A percentile compares a stretch with the other conserved stretches of the same genome.
These are phyloP conservation scores for Rhorus exstirpatorius DNA, from an alignment of 2,888 invertebrate species.

Conservation along the genomic window DNA sequence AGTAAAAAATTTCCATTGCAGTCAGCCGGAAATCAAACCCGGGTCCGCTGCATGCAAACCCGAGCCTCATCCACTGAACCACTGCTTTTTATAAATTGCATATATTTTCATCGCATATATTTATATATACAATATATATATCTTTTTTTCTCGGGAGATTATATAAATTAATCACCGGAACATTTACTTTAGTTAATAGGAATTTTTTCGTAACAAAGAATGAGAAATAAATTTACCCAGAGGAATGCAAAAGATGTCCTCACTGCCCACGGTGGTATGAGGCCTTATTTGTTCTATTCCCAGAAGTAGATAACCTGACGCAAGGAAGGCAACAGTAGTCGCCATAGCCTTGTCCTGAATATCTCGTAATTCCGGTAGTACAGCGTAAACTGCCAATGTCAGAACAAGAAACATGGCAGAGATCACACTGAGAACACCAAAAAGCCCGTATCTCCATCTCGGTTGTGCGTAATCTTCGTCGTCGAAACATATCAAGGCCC, in stretches of 20 bases:
- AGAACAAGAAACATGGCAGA: conserved; percentile 88
- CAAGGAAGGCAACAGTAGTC: conserved; percentile 88
- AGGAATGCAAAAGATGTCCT: conserved; percentile 86
- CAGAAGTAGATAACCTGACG: conserved; percentile 88
- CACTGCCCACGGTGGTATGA: conserved; percentile 67
- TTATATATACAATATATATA: too few relatives aligned
- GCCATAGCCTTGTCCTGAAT: conserved; percentile 90
- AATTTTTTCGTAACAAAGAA: neutral
- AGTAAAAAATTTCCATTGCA: too few relatives aligned
- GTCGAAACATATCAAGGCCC: conserved; percentile 83
- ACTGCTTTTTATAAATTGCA: too few relatives aligned
- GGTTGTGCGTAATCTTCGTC: conserved; percentile 12
- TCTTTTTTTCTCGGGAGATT: too few relatives aligned
- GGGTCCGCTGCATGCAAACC: too few relatives aligned
- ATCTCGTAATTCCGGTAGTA: conserved; percentile 89
- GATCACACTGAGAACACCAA: conserved; percentile 83
- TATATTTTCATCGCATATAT: too few relatives aligned
- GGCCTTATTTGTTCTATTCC: conserved; percentile 88
- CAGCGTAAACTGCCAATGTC: conserved; percentile 88
- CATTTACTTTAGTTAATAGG: too few relatives aligned
- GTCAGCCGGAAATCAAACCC: too few relatives aligned
- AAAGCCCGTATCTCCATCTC: conserved; percentile 74
- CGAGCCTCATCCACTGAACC: too few relatives aligned
- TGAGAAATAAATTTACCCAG: conserved; percentile 85
- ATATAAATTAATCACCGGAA: too few relatives aligned